Evolutionary conservation across 2,797 vertebrate species (phyloP).

Genomic region (Phoebastria nigripes): DNA sequence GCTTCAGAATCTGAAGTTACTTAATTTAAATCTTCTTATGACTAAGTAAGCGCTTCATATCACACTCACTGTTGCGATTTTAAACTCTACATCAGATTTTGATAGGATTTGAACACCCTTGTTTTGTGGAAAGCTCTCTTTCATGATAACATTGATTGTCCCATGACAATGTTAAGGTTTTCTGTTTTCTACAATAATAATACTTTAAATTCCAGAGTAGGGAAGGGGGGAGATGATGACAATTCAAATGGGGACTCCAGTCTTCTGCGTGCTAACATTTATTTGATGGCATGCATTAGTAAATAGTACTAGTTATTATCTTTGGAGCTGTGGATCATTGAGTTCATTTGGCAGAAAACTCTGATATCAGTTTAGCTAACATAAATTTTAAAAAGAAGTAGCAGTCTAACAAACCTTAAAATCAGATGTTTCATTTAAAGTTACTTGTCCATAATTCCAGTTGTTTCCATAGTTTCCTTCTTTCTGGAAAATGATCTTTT

Average conservation of each 20-base stretch:
- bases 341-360: not conserved
- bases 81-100: not conserved
- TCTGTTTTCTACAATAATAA: not conserved
- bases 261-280: not conserved
- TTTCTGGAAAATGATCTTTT: constrained; percentile 77
- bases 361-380: not conserved
- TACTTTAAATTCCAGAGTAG: not conserved
- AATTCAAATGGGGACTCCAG: not conserved
- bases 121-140: not conserved
- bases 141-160: not conserved
- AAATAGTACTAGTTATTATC: not conserved
- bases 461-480: constrained; percentile 87
- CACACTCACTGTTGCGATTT: not conserved
- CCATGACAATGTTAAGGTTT: not conserved
- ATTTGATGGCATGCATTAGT: not conserved
- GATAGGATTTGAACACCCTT: not conserved
- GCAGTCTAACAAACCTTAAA: constrained; percentile 72
- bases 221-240: rapidly evolving
- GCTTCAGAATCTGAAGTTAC: not conserved
- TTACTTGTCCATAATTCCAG: constrained; percentile 90
- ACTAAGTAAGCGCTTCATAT: not conserved
- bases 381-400: not conserved
- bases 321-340: not conserved
- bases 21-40: not conserved
- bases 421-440: constrained; percentile 76